Evolutionary conservation across 2,888 invertebrate species (phyloP).

Genomic region (Limnephilus rhombicus): DNA sequence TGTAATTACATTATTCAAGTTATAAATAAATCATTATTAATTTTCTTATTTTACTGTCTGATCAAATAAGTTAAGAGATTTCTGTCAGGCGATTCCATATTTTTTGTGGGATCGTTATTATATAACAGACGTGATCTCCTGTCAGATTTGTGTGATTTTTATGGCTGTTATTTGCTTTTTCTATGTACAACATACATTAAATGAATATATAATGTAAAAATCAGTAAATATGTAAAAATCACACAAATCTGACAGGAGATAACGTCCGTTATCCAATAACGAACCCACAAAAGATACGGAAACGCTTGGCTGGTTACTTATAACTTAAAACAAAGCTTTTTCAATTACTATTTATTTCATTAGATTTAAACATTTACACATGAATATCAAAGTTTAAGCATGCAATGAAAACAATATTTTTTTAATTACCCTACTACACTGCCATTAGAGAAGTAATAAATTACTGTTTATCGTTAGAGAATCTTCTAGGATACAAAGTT

Average conservation of each 20-base stretch:
- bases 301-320: background rate
- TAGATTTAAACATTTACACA: background rate
- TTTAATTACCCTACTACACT: constrained; percentile 9
- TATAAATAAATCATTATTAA: background rate
- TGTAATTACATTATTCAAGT: background rate
- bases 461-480: constrained; percentile 13
- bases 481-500: constrained; percentile 9
- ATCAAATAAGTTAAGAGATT: background rate
- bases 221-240: no score
- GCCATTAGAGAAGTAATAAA: constrained; percentile 38
- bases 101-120: no score
- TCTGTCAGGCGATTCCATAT: background rate
- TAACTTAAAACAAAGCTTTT: background rate
- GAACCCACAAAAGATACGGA: no score
- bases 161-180: no score
- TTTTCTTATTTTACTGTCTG: background rate
- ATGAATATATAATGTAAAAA: no score
- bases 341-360: background rate
- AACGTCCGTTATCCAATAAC: no score
- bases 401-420: background rate
- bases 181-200: no score
- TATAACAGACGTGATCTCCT: no score
- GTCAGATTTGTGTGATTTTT: no score
- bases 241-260: no score
- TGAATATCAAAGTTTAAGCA: background rate